Evolutionary conservation across 2,797 vertebrate genomes (phyloP).

Genomic region (Tapirus indicus): DNA sequence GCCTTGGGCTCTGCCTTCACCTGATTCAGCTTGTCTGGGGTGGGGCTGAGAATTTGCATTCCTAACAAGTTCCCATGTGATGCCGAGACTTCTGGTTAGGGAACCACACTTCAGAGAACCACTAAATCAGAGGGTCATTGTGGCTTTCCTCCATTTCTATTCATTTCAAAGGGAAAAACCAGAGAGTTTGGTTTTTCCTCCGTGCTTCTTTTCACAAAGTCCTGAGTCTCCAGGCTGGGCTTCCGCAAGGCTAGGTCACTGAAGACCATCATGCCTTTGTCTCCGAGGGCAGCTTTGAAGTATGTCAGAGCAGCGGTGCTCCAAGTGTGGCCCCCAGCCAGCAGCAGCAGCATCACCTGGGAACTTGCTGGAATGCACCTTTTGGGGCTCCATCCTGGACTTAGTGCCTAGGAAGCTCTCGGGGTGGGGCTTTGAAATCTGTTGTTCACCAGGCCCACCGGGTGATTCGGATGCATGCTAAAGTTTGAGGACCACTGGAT

Average conservation of each 20-base stretch:
- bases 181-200: neutral
- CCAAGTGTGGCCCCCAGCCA: neutral
- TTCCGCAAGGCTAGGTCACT: neutral
- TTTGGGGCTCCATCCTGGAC: no score
- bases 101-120: neutral
- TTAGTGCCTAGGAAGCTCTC: neutral
- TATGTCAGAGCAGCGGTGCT: neutral
- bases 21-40: neutral
- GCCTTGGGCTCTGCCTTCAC: neutral
- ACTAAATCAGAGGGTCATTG: neutral
- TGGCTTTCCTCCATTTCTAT: neutral
- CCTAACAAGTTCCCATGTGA: neutral
- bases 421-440: neutral
- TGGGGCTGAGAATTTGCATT: neutral
- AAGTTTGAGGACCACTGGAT: neutral
- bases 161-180: neutral
- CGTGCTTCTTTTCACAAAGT: neutral
- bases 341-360: neutral
- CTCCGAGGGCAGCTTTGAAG: neutral
- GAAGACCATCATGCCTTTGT: neutral
- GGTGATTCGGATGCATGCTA: fast-evolving
- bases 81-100: neutral
- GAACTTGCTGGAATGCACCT: neutral
- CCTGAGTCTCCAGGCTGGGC: neutral
- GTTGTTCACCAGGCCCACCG: neutral